Evolutionary conservation across 2,888 invertebrate genomes (phyloP).

Genomic region (Calameuta idolon): DNA sequence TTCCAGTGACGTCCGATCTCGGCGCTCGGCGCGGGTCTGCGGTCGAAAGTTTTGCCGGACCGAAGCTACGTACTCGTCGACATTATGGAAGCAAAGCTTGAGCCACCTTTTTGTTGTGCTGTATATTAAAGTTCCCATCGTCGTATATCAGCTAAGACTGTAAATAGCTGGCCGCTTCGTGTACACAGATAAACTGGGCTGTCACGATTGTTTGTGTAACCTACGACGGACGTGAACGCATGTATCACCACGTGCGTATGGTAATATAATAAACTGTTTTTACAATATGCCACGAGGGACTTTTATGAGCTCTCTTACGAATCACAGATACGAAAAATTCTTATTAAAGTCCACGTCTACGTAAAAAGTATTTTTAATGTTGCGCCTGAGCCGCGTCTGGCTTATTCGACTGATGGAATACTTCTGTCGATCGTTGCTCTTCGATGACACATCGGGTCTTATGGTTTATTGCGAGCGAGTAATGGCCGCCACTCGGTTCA

Average conservation of each 20-base stretch:
- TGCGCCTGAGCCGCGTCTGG: no score
- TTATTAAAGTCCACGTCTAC: no score
- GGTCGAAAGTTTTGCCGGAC: no score
- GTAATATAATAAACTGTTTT: slow-evolving; percentile 28
- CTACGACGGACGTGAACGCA: slow-evolving; percentile 7
- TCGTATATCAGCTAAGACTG: slow-evolving; percentile 19
- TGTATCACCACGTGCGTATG: neutral
- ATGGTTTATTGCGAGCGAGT: no score
- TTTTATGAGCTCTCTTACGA: slow-evolving; percentile 3
- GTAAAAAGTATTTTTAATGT: no score
- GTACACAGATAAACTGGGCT: slow-evolving; percentile 14
- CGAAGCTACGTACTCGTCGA: no score
- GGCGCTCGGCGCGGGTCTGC: no score
- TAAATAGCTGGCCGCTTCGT: slow-evolving; percentile 10
- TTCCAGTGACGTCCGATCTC: no score
- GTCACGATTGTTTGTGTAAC: slow-evolving; percentile 22
- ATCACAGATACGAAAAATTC: neutral
- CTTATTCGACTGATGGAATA: no score
- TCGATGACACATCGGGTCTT: no score
- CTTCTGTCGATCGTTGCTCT: no score
- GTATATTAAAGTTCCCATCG: slow-evolving; percentile 16
- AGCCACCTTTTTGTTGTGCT: slow-evolving; percentile 8
- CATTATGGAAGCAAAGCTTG: neutral
- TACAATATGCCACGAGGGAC: slow-evolving; percentile 18
- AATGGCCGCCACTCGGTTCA: no score